Evolutionary conservation across 2,797 vertebrate species (phyloP), one percentile per base, ranked within the genome.

Genomic region (Oceanodroma leucorhoa): DNA sequence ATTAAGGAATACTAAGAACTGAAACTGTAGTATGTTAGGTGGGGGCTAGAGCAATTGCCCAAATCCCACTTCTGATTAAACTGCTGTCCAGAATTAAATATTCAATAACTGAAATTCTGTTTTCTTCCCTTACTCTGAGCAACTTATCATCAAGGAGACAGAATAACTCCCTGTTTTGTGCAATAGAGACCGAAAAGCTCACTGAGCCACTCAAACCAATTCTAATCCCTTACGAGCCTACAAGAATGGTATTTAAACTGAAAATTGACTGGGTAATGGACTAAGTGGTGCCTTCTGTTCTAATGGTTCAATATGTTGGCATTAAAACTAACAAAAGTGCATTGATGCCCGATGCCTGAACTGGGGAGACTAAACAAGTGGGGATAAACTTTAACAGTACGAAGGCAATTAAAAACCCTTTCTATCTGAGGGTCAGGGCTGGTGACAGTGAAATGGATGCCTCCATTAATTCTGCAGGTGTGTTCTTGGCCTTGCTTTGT

Each of bases 51-150:
- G 97, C 95, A 97, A 97, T 97, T 96, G 97, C 97, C 97, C 95
- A 98, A 98, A 98, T 98, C 98, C 98, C 98, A 98, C 96, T 97
- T 97, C 98, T 98, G 98, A 98, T 98, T 98, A 98, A 98, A 96
- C 95, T 97, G 96, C 97, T 97, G 96, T 95, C 98, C 97, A 97
- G 97, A 98, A 98, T 98, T 98, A 98, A 98, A 98, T 98, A 98
- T 98, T 97, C 96, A 97, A 55, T 97, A 98, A 98, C 95, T 93
- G 94, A 97, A 98, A 97, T 96, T 97, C 97, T 97, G 96, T 97
- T 97, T 98, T 97, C 94, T 98, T 97, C 81, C 89, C 93, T 94
- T 94, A 96, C 94, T 97, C 92, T 77, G 72, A 95, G 71, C 93
- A 98, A 96, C 94, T 94, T 96, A 97, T 88, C 93, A 97, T 95